These are phyloP conservation scores for Lycodopsis pacificus DNA, from an alignment of 2,797 vertebrate species.

Conservation along the genomic window DNA sequence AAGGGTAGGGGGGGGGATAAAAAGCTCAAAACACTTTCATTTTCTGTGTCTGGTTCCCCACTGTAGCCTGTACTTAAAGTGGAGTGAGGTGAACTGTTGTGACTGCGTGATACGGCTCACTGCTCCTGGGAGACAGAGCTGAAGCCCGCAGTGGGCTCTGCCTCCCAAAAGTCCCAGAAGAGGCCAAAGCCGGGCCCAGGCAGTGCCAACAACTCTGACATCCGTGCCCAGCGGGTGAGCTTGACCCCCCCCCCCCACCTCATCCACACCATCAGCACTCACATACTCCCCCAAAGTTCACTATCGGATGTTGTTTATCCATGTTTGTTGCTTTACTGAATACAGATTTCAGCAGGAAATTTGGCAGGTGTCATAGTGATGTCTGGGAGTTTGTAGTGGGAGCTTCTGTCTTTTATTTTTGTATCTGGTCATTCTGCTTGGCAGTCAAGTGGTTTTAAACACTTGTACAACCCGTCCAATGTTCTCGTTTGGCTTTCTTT, in stretches of 20 bases:
- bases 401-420: neutral
- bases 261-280: slow-evolving; percentile 24
- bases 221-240: neutral
- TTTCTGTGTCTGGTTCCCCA: slow-evolving; percentile 19
- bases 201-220: slow-evolving; percentile 20
- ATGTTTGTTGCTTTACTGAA: slow-evolving; percentile 17
- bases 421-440: neutral
- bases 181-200: neutral
- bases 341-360: slow-evolving; percentile 25
- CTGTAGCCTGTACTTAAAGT: slow-evolving; percentile 25
- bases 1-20: slow-evolving; percentile 8
- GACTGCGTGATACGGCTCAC: slow-evolving; percentile 42
- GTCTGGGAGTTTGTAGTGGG: slow-evolving; percentile 10
- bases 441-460: neutral
- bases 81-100: slow-evolving; percentile 50
- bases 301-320: slow-evolving; percentile 32
- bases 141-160: neutral
- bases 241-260: slow-evolving; percentile 39
- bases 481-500: neutral
- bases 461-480: neutral
- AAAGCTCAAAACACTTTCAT: slow-evolving; percentile 20
- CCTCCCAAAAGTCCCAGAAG: slow-evolving; percentile 23
- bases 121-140: slow-evolving; percentile 19
- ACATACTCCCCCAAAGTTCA: slow-evolving; percentile 7
- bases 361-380: neutral